Percentiles rank a stretch among this genome's conserved stretches.
Evolutionary conservation across 2,113 vertebrate genomes (phyloP).

Genomic region (Octodon degus): DNA sequence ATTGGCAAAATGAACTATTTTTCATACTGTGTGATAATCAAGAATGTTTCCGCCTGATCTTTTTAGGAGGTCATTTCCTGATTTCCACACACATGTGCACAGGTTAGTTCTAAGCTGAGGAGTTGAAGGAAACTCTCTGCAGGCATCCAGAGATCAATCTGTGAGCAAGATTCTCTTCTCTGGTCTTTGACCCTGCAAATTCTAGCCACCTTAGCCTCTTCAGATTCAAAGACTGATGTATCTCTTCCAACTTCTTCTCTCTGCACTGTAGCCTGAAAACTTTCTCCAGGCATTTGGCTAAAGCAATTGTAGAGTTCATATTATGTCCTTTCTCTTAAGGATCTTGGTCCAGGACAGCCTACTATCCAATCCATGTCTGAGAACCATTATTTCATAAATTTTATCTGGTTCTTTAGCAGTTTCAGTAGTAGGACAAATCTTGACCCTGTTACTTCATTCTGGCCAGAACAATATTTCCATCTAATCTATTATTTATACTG

Average conservation of each 20-base stretch:
- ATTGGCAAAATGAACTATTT: neutral
- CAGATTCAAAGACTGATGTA: neutral
- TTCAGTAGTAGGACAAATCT: neutral
- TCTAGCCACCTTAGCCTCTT: neutral
- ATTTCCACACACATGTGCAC: neutral
- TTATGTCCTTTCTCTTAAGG: neutral
- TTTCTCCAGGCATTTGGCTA: neutral
- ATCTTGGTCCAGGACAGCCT: neutral
- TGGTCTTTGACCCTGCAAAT: neutral
- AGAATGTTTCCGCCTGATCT: neutral
- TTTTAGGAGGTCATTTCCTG: neutral
- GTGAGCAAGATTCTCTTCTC: neutral
- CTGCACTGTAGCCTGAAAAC: neutral
- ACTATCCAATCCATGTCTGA: neutral
- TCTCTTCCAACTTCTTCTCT: neutral
- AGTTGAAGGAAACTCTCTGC: neutral
- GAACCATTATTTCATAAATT: neutral
- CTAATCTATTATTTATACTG: neutral
- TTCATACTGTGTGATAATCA: neutral
- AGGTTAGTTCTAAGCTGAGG: neutral
- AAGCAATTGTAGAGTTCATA: neutral
- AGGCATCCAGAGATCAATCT: neutral
- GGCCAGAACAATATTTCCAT: neutral
- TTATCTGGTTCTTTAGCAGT: neutral
- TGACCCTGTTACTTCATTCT: neutral